These are phyloP conservation scores for Ctenopoma kingsleyae DNA, from an alignment of 2,797 vertebrate genomes.

Conservation along the genomic window DNA sequence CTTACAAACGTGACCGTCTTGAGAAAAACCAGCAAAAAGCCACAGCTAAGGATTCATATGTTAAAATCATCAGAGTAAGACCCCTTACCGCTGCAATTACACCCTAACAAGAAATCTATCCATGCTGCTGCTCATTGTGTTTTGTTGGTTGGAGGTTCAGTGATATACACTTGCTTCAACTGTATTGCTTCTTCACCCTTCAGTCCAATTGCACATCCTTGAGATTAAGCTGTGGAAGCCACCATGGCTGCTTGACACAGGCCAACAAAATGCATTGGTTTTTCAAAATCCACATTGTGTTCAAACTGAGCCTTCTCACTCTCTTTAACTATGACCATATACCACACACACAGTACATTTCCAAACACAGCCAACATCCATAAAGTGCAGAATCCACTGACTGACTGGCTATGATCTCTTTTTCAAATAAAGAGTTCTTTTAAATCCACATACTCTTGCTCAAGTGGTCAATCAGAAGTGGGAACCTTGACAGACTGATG, in stretches of 20 bases:
- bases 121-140: conserved; percentile 49
- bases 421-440: conserved; percentile 54
- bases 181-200: conserved; percentile 52
- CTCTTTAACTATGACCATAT: conserved; percentile 57
- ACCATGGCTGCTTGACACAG: conserved; percentile 39
- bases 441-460: conserved; percentile 62
- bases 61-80: conserved; percentile 63
- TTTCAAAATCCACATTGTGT: conserved; percentile 63
- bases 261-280: conserved; percentile 54
- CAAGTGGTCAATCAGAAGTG: conserved; percentile 45
- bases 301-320: conserved; percentile 44
- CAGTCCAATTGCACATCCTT: conserved; percentile 60
- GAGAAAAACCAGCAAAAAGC: conserved; percentile 61
- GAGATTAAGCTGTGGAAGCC: conserved; percentile 59
- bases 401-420: conserved; percentile 57
- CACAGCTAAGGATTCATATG: conserved; percentile 65
- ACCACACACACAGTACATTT: conserved; percentile 65
- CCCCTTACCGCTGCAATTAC: conserved; percentile 48
- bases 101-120: conserved; percentile 54
- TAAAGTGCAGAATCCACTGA: conserved; percentile 54
- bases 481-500: conserved; percentile 44
- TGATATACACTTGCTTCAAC: conserved; percentile 56
- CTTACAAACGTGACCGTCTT: conserved; percentile 56
- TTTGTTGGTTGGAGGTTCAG: conserved; percentile 55
- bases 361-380: conserved; percentile 51